Evolutionary conservation across 2,888 invertebrate species (phyloP).

Genomic region (Pantelozetes paolii): DNA sequence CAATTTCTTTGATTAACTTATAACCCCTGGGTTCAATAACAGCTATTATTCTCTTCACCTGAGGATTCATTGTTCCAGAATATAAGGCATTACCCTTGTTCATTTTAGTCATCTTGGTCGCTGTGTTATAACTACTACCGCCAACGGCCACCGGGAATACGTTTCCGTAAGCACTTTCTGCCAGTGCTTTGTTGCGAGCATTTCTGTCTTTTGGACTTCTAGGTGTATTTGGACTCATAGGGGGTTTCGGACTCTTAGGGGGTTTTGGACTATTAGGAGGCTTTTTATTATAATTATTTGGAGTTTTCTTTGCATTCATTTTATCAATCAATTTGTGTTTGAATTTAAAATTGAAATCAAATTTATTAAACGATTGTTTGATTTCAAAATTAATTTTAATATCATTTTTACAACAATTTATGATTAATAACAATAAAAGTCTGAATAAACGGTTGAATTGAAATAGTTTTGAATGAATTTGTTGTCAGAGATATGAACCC

Average conservation of each 20-base stretch:
- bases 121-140: not conserved
- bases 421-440: no score
- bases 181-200: not conserved
- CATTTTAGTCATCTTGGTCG: not conserved
- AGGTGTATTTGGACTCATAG: not conserved
- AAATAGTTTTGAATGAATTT: no score
- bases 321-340: no score
- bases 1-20: conserved; percentile 16
- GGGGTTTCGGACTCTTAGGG: not conserved
- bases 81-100: not conserved
- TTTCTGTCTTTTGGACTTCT: not conserved
- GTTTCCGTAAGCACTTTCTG: conserved; percentile 7
- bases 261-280: not conserved
- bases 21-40: conserved; percentile 9
- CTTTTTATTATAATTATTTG: not conserved
- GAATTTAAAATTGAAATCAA: no score
- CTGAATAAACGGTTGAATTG: no score
- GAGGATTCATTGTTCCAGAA: not conserved
- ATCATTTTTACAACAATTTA: no score
- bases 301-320: no score
- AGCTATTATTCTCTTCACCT: not conserved
- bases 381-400: no score
- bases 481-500: no score
- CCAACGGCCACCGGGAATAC: conserved; percentile 3
- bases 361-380: no score